Percentiles rank a stretch among this genome's conserved stretches.
Evolutionary conservation across 2,113 vertebrate genomes (phyloP).

Genomic region (Cyphomyrus discorhynchus): DNA sequence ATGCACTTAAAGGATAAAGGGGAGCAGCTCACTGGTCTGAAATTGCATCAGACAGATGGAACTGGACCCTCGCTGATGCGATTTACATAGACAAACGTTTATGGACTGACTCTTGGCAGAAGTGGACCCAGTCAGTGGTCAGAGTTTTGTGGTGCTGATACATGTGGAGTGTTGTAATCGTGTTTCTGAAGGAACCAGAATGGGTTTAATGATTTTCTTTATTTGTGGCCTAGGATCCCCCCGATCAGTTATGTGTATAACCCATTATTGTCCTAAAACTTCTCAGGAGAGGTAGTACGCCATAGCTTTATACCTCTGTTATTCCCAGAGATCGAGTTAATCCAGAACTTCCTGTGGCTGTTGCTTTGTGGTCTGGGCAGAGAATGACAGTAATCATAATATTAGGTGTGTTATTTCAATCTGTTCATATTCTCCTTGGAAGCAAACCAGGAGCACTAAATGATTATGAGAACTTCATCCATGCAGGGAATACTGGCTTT

Average conservation of each 20-base stretch:
- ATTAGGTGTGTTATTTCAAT: slow-evolving; percentile 7
- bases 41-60: not conserved
- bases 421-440: slow-evolving; percentile 3
- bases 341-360: not conserved
- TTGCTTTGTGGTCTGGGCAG: not conserved
- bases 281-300: not conserved
- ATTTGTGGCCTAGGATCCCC: not conserved
- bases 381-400: slow-evolving; percentile 2
- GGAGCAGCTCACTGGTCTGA: not conserved
- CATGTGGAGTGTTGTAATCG: slow-evolving; percentile 49
- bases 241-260: not conserved
- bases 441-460: not conserved
- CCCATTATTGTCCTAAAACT: not conserved
- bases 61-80: not conserved
- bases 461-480: slow-evolving; percentile 5
- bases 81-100: slow-evolving; percentile 63
- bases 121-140: slow-evolving; percentile 60
- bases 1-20: not conserved
- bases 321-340: not conserved
- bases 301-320: not conserved
- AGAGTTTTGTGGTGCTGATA: slow-evolving; percentile 62
- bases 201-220: slow-evolving; percentile 1
- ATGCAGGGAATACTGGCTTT: not conserved
- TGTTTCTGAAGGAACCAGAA: not conserved
- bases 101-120: slow-evolving; percentile 57